Conservation (phyloP, 2,888 invertebrate genomes). For the Dermolepida albohirtum region DNA sequence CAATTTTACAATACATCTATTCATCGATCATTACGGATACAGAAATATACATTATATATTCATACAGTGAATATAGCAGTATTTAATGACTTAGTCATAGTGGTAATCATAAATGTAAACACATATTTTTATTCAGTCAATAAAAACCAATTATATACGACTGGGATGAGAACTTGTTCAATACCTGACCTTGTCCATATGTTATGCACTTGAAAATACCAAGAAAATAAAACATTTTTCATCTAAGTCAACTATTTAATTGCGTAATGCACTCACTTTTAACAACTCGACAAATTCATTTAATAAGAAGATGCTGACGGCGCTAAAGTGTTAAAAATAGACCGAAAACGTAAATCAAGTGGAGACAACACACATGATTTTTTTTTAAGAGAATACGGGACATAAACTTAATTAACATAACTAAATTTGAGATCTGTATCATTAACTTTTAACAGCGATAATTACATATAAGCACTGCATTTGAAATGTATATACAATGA, state of each 20-base stretch:
- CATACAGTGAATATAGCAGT: background rate
- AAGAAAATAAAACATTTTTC: background rate
- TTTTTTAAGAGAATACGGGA: background rate
- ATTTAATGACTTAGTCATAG: slow-evolving; percentile 16
- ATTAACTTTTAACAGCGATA: background rate
- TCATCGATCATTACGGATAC: background rate
- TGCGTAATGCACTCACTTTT: slow-evolving; percentile 1
- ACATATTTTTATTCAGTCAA: slow-evolving; percentile 1
- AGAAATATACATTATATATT: slow-evolving; percentile 4
- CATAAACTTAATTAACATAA: slow-evolving; percentile 10
- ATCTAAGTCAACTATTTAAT: slow-evolving; percentile 7
- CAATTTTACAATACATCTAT: slow-evolving; percentile 11
- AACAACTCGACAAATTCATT: background rate
- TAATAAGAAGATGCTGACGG: slow-evolving; percentile 1
- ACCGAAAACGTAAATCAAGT: slow-evolving; percentile 10
- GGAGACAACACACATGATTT: too few relatives aligned
- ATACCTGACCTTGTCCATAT: slow-evolving; percentile 15
- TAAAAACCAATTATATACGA: slow-evolving; percentile 12
- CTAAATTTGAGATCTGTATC: too few relatives aligned
- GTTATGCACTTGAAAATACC: slow-evolving; percentile 8
- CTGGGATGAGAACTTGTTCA: slow-evolving; percentile 9
- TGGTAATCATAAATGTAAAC: slow-evolving; percentile 21
- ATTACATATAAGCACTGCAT: slow-evolving; percentile 13
- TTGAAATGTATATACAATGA: slow-evolving; percentile 4
- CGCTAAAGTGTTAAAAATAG: slow-evolving; percentile 6